Base-by-base conservation (phyloP, 2,113 vertebrate species). In the Oncorhynchus clarkii region DNA sequence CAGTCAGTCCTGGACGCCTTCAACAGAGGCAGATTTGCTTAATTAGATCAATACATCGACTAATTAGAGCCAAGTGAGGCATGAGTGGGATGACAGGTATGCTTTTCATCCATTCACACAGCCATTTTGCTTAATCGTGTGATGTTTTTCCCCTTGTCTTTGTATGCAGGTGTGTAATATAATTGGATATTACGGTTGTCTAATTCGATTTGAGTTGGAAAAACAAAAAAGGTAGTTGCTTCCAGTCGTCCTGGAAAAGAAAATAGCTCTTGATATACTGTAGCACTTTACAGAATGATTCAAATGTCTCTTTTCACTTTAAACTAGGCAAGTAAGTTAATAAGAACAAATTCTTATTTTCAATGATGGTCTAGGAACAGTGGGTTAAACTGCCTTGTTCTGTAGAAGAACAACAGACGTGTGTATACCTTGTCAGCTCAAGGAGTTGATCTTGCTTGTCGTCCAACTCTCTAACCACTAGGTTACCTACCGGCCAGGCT, bases 31-130 rank as follows among this genome's bases (percentile, higher is more conserved):
- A 89, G 90, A 34, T 34, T 89, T 90, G 57, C 82, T 80, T 91
- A 90, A 94, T 92, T 86, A 92, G 85, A 86, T 85, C 77, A 89
- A 77, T 78, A 80, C 85, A 86, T 88, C 88, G 86, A 84, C 87
- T 90, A 93, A 93, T 93, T 93, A 87, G 68, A 80, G 86, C 81
- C 85, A 67, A 29, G 29, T 84, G 77, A 70, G 8, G 39, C 39
- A 2, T 45, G 39, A 74, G 81, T 77, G 83, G 81, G 76, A 68
- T 70, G 70, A 77, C 69, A 71, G 59, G 75, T 78, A 76, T 78
- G 79, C 51, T 80, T 79, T 79, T 24, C 78, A 71, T 5, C 7
- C 49, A 27, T 70, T 11, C 39, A 45, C 39, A 0, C 73, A 74
- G 71, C 69, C 70, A 60, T 79, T 79, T 71, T 81, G 73, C 70